Conservation (phyloP, 2,888 invertebrate species). For the Acleris literana region DNA sequence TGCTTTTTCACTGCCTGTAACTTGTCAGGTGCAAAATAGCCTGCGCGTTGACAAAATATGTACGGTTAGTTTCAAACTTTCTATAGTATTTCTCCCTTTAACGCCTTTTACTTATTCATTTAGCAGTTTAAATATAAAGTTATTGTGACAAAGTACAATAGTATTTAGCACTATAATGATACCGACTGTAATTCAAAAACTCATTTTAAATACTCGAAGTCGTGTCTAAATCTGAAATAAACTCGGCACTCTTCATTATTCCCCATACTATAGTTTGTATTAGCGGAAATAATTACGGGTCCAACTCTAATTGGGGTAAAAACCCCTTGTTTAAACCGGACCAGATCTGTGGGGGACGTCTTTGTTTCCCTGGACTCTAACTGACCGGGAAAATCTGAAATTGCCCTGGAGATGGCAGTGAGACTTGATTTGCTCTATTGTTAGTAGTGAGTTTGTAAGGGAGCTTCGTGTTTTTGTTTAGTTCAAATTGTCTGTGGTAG, state of each 20-base stretch:
- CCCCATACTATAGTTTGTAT: slow-evolving; percentile 50
- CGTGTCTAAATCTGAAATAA: neutral
- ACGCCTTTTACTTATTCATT: too few relatives aligned
- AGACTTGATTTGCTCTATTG: slow-evolving; percentile 65
- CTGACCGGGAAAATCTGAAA: slow-evolving; percentile 78
- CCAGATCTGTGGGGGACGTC: slow-evolving; percentile 74
- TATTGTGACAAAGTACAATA: too few relatives aligned
- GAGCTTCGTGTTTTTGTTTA: slow-evolving; percentile 1
- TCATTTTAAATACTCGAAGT: too few relatives aligned
- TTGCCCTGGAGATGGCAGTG: slow-evolving; percentile 51
- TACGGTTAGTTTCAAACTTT: too few relatives aligned
- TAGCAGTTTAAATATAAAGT: too few relatives aligned
- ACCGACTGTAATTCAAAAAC: too few relatives aligned
- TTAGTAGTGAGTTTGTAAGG: slow-evolving; percentile 39
- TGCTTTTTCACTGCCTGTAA: too few relatives aligned
- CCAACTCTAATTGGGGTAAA: slow-evolving; percentile 73
- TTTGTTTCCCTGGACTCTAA: slow-evolving; percentile 58
- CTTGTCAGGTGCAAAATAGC: too few relatives aligned
- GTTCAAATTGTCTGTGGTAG: too few relatives aligned
- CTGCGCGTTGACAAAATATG: too few relatives aligned
- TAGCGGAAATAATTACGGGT: slow-evolving; percentile 76
- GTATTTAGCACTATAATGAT: too few relatives aligned
- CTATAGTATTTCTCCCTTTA: too few relatives aligned
- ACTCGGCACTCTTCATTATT: slow-evolving; percentile 13
- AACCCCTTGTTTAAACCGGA: slow-evolving; percentile 75